These are phyloP conservation scores for Bufo bufo DNA, from an alignment of 2,113 vertebrate genomes.

Conservation along the genomic window DNA sequence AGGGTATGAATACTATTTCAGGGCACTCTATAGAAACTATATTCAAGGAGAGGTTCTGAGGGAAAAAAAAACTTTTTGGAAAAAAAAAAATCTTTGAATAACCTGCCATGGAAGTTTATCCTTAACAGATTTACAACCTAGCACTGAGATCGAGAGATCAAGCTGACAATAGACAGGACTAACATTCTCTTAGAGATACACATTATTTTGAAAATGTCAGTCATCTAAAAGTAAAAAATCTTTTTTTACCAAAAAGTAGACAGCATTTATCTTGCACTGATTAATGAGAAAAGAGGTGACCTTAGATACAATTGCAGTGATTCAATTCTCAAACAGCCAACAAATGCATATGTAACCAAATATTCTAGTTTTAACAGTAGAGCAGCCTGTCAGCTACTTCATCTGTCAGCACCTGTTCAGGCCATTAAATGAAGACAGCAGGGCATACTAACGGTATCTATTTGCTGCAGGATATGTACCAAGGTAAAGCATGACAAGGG, in stretches of 20 bases:
- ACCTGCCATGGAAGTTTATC: constrained; percentile 26
- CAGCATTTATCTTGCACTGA: constrained; percentile 63
- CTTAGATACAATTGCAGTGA: constrained; percentile 61
- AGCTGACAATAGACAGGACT: constrained; percentile 34
- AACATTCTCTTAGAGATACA: constrained; percentile 40
- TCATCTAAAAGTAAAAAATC: constrained; percentile 56
- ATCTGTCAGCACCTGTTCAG: constrained; percentile 89
- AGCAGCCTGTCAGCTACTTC: constrained; percentile 75
- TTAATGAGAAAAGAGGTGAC: constrained; percentile 67
- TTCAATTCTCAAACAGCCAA: constrained; percentile 65
- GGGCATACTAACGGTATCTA: constrained; percentile 78
- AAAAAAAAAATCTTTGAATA: constrained; percentile 15
- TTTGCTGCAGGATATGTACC: constrained; percentile 77
- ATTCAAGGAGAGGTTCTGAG: not conserved
- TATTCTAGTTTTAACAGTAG: constrained; percentile 76
- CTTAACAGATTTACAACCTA: constrained; percentile 43
- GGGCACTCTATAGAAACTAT: not conserved
- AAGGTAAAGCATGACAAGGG: constrained; percentile 70
- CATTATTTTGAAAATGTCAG: constrained; percentile 56
- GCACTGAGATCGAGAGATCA: constrained; percentile 21
- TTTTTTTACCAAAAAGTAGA: constrained; percentile 58
- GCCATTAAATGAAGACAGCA: constrained; percentile 77
- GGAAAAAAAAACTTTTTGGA: not conserved
- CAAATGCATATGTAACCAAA: constrained; percentile 78
- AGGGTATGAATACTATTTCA: no score